phyloP scores from a whole-genome alignment of 2,113 vertebrate genomes.

The Thalassarche chlororhynchos region DNA sequence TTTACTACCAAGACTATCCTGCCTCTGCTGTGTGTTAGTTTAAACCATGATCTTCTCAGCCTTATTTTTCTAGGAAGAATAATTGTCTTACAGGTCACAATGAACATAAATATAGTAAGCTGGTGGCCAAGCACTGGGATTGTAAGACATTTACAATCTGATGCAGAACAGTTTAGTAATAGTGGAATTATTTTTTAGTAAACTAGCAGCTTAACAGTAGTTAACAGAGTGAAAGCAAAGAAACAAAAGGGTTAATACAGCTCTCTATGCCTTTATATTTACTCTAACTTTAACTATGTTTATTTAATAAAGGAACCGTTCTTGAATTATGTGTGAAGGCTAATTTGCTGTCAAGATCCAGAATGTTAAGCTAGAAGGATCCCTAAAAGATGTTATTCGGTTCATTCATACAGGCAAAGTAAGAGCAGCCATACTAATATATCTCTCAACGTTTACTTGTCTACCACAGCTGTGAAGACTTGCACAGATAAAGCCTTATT shows the following conservation, averaged over 20 bases:
- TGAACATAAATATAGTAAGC: not conserved
- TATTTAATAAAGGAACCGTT: not conserved
- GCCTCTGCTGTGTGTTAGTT: not conserved
- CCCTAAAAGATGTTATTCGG: not conserved
- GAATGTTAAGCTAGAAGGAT: not conserved
- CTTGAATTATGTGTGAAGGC: not conserved
- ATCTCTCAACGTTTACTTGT: not conserved
- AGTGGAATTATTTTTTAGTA: not conserved
- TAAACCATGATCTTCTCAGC: not conserved
- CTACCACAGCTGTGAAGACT: not conserved
- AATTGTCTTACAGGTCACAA: not conserved
- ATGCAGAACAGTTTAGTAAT: not conserved
- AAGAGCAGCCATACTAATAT: not conserved
- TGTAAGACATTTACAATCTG: not conserved
- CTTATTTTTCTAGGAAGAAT: not conserved
- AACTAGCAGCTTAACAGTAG: not conserved
- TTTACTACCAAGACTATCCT: not conserved
- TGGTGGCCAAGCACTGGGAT: not conserved
- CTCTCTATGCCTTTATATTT: not conserved
- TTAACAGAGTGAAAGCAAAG: not conserved
- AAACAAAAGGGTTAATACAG: not conserved
- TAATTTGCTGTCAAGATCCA: not conserved
- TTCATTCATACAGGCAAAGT: not conserved
- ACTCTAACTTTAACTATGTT: not conserved
- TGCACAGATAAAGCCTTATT: rapidly evolving